A percentile compares a stretch with the other conserved stretches of the same genome.
These are phyloP conservation scores for Gephyroberyx darwinii DNA, from an alignment of 2,797 vertebrate species.

Conservation along the genomic window DNA sequence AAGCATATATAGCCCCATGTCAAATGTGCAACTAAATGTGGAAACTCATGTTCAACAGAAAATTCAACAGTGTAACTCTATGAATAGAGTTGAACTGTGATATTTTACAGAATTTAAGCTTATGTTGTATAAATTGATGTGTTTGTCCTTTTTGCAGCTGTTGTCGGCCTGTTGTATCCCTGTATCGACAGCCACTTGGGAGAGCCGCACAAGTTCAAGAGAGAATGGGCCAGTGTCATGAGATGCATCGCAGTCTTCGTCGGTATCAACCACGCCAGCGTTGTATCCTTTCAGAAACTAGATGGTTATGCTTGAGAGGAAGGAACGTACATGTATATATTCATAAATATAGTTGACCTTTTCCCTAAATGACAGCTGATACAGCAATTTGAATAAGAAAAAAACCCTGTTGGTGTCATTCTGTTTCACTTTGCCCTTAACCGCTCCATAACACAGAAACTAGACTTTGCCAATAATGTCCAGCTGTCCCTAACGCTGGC, in stretches of 20 bases:
- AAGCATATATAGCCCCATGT: neutral
- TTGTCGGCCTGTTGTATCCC: slow-evolving; percentile 95
- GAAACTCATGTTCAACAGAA: slow-evolving; percentile 50
- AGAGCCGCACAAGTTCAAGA: slow-evolving; percentile 98
- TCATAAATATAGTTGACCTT: neutral
- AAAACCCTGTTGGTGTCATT: neutral
- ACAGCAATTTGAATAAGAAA: slow-evolving; percentile 51
- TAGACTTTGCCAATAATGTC: slow-evolving; percentile 96
- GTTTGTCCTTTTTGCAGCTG: slow-evolving; percentile 82
- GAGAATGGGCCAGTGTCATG: slow-evolving; percentile 99
- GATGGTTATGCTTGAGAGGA: neutral
- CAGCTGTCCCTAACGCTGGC: slow-evolving; percentile 96
- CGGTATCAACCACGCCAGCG: slow-evolving; percentile 98
- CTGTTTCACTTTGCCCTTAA: slow-evolving; percentile 83
- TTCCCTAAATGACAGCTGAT: neutral
- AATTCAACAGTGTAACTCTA: slow-evolving; percentile 21
- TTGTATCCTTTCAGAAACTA: slow-evolving; percentile 90
- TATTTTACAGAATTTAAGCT: slow-evolving; percentile 52
- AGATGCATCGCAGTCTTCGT: slow-evolving; percentile 98
- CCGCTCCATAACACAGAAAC: slow-evolving; percentile 83
- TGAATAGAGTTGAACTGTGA: slow-evolving; percentile 17
- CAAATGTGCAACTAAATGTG: slow-evolving; percentile 37
- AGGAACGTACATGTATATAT: neutral
- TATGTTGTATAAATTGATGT: slow-evolving; percentile 48
- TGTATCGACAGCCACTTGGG: slow-evolving; percentile 97